A percentile compares a stretch with the other conserved stretches of the same genome.
phyloP scores from a whole-genome alignment of 1,140 invertebrate genomes.

The Tachypleus tridentatus region DNA sequence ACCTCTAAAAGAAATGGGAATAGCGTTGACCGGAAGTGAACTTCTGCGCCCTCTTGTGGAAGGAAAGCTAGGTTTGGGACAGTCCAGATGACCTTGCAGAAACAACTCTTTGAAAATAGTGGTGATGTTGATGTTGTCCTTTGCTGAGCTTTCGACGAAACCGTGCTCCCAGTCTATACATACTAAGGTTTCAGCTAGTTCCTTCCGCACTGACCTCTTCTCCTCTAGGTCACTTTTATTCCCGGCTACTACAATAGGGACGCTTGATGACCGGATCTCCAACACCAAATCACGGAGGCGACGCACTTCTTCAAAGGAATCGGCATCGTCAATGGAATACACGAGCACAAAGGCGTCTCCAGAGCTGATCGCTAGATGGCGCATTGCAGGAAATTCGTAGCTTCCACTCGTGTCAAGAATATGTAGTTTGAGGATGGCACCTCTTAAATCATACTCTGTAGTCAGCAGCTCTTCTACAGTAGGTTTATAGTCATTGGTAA shows the following conservation, averaged over 20 bases:
- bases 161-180: conserved; percentile 80
- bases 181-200: conserved; percentile 66
- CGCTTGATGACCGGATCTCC: conserved; percentile 2
- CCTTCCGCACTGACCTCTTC: conserved; percentile 26
- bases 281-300: conserved; percentile 13
- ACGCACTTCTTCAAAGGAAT: conserved; percentile 22
- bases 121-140: conserved; percentile 57
- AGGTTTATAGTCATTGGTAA: conserved; percentile 45
- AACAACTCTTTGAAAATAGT: conserved; percentile 58
- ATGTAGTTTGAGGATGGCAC: conserved; percentile 54
- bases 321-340: conserved; percentile 19
- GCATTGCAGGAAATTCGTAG: conserved; percentile 83
- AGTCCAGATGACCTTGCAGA: conserved; percentile 43
- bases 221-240: conserved; percentile 69
- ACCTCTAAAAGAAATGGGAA: no score
- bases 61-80: no score
- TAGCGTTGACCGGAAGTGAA: no score
- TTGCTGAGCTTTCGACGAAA: conserved; percentile 76
- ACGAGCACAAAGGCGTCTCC: conserved; percentile 33
- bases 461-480: conserved; percentile 87
- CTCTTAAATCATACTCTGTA: conserved; percentile 61
- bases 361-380: conserved; percentile 72
- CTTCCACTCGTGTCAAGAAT: conserved; percentile 70
- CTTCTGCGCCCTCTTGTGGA: no score
- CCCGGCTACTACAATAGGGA: conserved; percentile 72